Base-by-base conservation (phyloP, 1,140 invertebrate species). In the Armadillidium nasatum region DNA sequence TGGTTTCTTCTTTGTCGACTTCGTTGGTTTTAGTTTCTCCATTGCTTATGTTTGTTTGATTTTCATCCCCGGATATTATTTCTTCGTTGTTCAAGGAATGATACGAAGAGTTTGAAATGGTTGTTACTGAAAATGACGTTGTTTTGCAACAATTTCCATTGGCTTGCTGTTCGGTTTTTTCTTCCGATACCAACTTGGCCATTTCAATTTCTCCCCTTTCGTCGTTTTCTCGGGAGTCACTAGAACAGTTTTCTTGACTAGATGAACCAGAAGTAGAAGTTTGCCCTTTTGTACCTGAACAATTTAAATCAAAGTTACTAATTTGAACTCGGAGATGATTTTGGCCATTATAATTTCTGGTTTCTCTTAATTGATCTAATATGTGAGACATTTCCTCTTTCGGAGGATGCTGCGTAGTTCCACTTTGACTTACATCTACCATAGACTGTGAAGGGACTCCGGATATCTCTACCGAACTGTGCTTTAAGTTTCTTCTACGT, bases 401-500 rank as follows among this genome's bases (percentile, higher is more conserved):
- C 11, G 19, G 11, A 60, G 50, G 50, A 19, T 13, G 50, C 19
- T 4, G 50, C 7, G 50, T 60, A 15, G 50, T 60, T 19, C 50
- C 50, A 6, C 33, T 33, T 19, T 60, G 50, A 60, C 50, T 60
- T 19, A 60, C 19, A 15, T 60, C 50, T 60, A 19, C 50, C 19
- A 60, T 60, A 13, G 50, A 60, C 7, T 60, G 50, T 7, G 68
- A 70, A 33, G 68, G 68, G 1, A 11, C 10, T 22, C 23, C 23
- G 15, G 68, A 70, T 13, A 70, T 13, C 50, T 46, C 77, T 7
- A 15, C 72, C 4, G 71, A 77, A 60, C 74, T 76, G 45, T 73
- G 78, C 10, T 78, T 70, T 72, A 79, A 77, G 60, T 68, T 76
- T 50, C 71, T 71, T 15, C 83, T 76, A 68, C 82, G 83, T 66